These are phyloP conservation scores for Watsonalla binaria DNA, from an alignment of 2,888 invertebrate genomes.

Conservation along the genomic window DNA sequence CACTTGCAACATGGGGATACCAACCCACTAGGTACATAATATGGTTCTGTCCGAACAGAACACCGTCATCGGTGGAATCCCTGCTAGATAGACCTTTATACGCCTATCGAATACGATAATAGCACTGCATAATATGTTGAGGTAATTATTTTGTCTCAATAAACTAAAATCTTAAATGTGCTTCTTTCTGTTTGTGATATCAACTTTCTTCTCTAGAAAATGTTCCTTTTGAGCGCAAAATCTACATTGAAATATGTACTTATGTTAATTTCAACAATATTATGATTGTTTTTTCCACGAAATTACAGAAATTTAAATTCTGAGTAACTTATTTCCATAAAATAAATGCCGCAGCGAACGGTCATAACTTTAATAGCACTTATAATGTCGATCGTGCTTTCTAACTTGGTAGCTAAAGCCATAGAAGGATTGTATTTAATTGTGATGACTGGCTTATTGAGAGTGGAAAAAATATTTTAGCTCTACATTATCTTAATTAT, in stretches of 20 bases:
- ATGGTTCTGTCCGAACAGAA: too few relatives aligned
- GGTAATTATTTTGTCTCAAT: too few relatives aligned
- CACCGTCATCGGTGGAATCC: too few relatives aligned
- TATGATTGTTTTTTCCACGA: background rate
- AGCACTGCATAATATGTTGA: too few relatives aligned
- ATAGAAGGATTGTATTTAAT: slow-evolving; percentile 65
- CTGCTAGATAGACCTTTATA: too few relatives aligned
- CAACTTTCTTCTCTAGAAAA: background rate
- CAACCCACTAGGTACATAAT: too few relatives aligned
- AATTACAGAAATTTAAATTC: background rate
- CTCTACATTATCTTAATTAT: slow-evolving; percentile 68
- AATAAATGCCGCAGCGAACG: background rate
- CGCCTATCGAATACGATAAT: too few relatives aligned
- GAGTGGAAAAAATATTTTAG: slow-evolving; percentile 55
- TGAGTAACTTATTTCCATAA: background rate
- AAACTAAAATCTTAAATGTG: too few relatives aligned
- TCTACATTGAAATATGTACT: background rate
- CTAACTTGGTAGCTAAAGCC: slow-evolving; percentile 37
- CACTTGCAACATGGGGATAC: too few relatives aligned
- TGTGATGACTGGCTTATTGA: slow-evolving; percentile 61
- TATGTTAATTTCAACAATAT: background rate
- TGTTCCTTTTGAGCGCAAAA: background rate
- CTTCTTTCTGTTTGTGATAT: too few relatives aligned
- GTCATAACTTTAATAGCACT: slow-evolving; percentile 12
- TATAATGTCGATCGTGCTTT: slow-evolving; percentile 31